Conservation (phyloP, 1,140 invertebrate genomes). For the Hylyphantes graminicola region DNA sequence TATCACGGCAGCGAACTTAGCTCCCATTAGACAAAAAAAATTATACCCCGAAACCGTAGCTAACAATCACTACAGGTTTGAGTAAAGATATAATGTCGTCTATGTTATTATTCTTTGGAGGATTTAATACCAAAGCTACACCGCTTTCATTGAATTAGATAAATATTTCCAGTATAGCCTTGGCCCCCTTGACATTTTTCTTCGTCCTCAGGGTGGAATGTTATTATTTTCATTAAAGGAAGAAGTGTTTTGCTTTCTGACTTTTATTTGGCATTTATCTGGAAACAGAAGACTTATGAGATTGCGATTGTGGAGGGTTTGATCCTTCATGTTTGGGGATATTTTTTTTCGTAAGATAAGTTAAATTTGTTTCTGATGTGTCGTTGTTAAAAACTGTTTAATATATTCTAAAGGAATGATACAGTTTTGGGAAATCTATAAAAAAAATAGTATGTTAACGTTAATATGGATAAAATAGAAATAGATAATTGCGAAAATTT, state of each 20-base stretch:
- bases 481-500: no score
- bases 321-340: background rate
- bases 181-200: constrained; percentile 6
- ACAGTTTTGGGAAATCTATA: no score
- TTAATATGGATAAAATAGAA: no score
- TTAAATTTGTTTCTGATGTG: background rate
- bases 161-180: constrained; percentile 51
- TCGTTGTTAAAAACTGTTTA: background rate
- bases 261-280: constrained; percentile 30
- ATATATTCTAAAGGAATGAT: no score
- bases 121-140: constrained; percentile 54
- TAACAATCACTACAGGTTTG: no score
- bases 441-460: no score
- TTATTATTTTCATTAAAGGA: constrained; percentile 40
- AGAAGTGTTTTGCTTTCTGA: constrained; percentile 10
- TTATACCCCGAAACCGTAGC: no score
- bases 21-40: no score
- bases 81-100: constrained; percentile 10
- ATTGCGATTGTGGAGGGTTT: background rate
- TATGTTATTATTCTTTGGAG: constrained; percentile 51
- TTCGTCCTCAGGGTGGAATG: background rate
- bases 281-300: constrained; percentile 1
- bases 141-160: constrained; percentile 56
- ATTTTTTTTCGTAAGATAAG: background rate
- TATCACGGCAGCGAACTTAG: no score